A percentile compares a stretch with the other conserved stretches of the same genome.
Evolutionary conservation across 2,113 vertebrate genomes (phyloP).

Genomic region (Lycaon pictus): DNA sequence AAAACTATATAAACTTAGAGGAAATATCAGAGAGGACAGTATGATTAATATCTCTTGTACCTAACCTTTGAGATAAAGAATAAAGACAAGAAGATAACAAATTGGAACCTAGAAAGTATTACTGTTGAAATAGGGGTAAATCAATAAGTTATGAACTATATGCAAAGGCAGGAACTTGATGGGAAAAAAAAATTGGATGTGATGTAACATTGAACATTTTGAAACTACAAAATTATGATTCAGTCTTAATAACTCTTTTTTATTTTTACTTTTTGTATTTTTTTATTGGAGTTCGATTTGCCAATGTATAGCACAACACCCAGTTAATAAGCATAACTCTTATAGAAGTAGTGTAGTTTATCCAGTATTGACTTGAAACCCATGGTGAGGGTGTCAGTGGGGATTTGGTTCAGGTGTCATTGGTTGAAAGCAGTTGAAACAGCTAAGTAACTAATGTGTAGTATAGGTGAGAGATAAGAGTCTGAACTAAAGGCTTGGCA

Average conservation of each 20-base stretch:
- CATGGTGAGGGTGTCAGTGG: neutral
- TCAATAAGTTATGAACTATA: neutral
- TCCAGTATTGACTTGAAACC: neutral
- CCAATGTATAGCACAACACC: too few relatives aligned
- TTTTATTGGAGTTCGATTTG: too few relatives aligned
- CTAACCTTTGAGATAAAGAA: neutral
- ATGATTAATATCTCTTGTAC: neutral
- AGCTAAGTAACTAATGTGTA: neutral
- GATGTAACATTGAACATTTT: neutral
- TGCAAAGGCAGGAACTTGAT: neutral
- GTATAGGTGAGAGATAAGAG: neutral
- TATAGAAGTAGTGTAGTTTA: neutral
- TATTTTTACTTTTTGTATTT: too few relatives aligned
- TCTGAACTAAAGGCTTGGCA: neutral
- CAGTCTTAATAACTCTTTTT: neutral
- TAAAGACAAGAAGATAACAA: neutral
- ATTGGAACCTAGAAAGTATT: neutral
- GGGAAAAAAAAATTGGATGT: neutral
- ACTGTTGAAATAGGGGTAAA: rapidly evolving
- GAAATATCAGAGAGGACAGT: neutral
- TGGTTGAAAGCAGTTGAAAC: neutral
- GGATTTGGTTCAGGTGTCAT: too few relatives aligned
- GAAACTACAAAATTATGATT: neutral
- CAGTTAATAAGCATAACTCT: neutral
- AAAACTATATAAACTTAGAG: neutral